Conservation (phyloP, 92 coral and sea anemone genomes). For the Muricea muricata region DNA sequence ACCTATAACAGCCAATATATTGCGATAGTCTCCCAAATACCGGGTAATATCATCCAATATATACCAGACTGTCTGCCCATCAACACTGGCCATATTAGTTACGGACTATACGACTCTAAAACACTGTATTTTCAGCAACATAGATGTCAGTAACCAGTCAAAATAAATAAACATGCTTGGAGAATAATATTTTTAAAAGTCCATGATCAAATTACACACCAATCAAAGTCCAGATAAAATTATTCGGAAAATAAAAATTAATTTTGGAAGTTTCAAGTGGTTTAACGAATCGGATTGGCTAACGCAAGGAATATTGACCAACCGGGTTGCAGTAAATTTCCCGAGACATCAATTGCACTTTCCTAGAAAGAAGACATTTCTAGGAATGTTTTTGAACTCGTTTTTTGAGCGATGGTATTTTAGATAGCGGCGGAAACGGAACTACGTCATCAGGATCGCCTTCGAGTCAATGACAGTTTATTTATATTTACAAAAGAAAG, state of each 20-base stretch:
- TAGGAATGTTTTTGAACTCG: background rate
- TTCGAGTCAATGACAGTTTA: background rate
- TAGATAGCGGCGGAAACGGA: background rate
- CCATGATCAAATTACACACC: conserved; percentile 19
- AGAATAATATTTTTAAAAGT: background rate
- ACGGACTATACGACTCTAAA: background rate
- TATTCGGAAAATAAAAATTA: no score
- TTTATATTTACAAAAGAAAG: background rate
- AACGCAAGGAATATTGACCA: background rate
- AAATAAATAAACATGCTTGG: conserved; percentile 12
- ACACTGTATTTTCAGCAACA: background rate
- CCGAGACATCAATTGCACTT: no score
- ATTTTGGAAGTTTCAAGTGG: background rate
- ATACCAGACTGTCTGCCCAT: conserved; percentile 22
- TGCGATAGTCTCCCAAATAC: conserved; percentile 46
- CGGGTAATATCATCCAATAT: conserved; percentile 26
- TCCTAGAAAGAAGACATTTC: background rate
- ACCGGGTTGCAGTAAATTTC: background rate
- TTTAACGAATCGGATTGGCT: background rate
- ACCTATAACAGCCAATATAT: conserved; percentile 65
- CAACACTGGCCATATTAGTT: background rate
- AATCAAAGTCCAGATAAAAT: background rate
- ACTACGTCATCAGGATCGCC: background rate
- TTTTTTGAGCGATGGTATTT: background rate
- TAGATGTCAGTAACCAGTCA: no score